Evolutionary conservation across 2,797 vertebrate genomes (phyloP).

Genomic region (Galaxias olidus): DNA sequence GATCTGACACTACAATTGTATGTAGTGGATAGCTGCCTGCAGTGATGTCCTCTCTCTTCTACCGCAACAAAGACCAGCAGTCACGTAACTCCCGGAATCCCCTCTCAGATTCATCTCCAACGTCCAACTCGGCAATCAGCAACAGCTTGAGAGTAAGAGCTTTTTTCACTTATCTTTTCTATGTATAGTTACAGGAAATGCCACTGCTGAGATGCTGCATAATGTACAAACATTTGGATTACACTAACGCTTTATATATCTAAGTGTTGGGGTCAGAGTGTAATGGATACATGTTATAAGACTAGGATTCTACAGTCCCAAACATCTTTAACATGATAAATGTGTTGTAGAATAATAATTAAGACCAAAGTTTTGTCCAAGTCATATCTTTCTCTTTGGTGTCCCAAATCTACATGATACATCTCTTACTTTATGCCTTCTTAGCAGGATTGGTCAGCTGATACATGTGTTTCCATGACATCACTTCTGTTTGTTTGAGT

Average conservation of each 20-base stretch:
- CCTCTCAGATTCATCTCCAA: conserved; percentile 82
- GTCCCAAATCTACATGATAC: neutral
- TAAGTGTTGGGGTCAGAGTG: neutral
- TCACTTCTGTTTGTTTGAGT: neutral
- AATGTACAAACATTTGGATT: conserved; percentile 32
- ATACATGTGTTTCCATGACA: conserved; percentile 16
- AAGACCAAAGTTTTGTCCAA: no score
- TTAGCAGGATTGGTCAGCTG: neutral
- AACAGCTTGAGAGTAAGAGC: conserved; percentile 85
- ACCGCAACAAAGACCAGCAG: conserved; percentile 82
- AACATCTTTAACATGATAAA: no score
- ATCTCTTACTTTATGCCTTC: neutral
- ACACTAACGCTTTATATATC: neutral
- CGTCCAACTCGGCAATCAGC: conserved; percentile 78
- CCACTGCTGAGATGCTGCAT: conserved; percentile 34
- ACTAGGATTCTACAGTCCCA: no score
- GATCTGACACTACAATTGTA: conserved; percentile 33
- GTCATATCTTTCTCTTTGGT: neutral
- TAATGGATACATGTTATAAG: neutral
- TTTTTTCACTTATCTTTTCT: conserved; percentile 10
- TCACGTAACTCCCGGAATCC: conserved; percentile 75
- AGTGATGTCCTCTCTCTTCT: conserved; percentile 85
- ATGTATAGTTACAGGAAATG: conserved; percentile 52
- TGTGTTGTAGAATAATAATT: no score
- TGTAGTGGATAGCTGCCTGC: conserved; percentile 32